Evolutionary conservation across 1,140 invertebrate species (phyloP).

Genomic region (Lethocerus indicus): DNA sequence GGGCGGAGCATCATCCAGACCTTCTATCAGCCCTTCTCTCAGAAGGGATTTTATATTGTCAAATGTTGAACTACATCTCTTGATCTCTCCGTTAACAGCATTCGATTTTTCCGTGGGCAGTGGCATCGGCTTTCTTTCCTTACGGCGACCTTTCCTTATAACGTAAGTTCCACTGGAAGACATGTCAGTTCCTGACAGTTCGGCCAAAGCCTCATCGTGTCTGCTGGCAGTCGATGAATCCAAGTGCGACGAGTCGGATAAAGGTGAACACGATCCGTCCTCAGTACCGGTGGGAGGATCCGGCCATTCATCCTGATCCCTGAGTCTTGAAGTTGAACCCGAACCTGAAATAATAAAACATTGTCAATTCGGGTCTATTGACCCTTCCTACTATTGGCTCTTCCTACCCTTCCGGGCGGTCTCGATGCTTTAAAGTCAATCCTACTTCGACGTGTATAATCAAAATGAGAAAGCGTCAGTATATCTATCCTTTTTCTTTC

Average conservation of each 20-base stretch:
- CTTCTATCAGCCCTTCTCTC: constrained; percentile 42
- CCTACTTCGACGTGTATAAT: too few relatives aligned
- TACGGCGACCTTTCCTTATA: constrained; percentile 42
- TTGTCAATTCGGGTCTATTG: too few relatives aligned
- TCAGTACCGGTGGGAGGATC: constrained; percentile 43
- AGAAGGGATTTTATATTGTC: constrained; percentile 59
- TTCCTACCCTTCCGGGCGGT: too few relatives aligned
- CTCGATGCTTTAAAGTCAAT: too few relatives aligned
- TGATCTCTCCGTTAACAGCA: constrained; percentile 33
- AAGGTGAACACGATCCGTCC: constrained; percentile 43
- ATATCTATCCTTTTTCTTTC: too few relatives aligned
- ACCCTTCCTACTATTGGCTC: too few relatives aligned
- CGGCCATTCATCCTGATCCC: constrained; percentile 44
- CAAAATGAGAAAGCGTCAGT: too few relatives aligned
- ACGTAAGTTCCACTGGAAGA: constrained; percentile 52
- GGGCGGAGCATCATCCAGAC: constrained; percentile 31
- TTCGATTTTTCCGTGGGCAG: constrained; percentile 24
- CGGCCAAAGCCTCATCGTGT: constrained; percentile 28
- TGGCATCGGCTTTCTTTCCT: constrained; percentile 30
- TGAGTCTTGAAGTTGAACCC: constrained; percentile 25
- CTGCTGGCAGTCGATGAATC: constrained; percentile 13
- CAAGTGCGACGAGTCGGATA: constrained; percentile 34
- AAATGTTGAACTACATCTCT: constrained; percentile 57
- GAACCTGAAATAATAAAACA: constrained; percentile 17
- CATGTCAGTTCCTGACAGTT: constrained; percentile 30